Percentiles rank a stretch among this genome's conserved stretches.
Conservation (phyloP, 1,140 invertebrate species). For the Helicoverpa armigera region DNA sequence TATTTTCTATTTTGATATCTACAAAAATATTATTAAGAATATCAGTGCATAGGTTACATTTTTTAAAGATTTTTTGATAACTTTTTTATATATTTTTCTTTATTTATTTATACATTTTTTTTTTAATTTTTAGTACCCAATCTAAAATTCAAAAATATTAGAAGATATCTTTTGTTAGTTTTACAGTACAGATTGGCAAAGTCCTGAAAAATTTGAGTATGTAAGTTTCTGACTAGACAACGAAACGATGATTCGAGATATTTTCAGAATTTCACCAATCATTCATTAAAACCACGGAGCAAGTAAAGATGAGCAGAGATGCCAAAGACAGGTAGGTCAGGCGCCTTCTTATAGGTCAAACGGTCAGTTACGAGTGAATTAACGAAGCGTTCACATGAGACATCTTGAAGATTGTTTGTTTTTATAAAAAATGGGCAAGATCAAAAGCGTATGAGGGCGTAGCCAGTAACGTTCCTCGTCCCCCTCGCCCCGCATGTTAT, state of each 20-base stretch:
- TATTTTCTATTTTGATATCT: neutral
- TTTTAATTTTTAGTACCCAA: neutral
- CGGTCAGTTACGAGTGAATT: too few species aligned
- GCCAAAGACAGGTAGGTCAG: too few species aligned
- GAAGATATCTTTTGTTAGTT: neutral
- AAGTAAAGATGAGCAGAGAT: too few species aligned
- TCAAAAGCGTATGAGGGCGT: too few species aligned
- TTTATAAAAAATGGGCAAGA: too few species aligned
- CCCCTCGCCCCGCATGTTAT: too few species aligned
- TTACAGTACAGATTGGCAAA: neutral
- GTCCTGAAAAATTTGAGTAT: neutral
- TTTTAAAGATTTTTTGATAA: neutral
- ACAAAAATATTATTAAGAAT: neutral
- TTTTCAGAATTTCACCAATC: neutral
- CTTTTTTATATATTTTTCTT: neutral
- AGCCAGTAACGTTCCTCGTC: too few species aligned
- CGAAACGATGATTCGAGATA: neutral
- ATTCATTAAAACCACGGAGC: too few species aligned
- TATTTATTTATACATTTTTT: neutral
- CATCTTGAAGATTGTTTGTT: too few species aligned
- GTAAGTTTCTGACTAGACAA: neutral
- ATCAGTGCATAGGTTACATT: neutral
- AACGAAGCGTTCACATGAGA: too few species aligned
- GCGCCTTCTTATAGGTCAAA: too few species aligned
- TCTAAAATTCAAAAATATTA: neutral